Conservation (phyloP, 2,888 invertebrate species). For the Proisotoma minuta region DNA sequence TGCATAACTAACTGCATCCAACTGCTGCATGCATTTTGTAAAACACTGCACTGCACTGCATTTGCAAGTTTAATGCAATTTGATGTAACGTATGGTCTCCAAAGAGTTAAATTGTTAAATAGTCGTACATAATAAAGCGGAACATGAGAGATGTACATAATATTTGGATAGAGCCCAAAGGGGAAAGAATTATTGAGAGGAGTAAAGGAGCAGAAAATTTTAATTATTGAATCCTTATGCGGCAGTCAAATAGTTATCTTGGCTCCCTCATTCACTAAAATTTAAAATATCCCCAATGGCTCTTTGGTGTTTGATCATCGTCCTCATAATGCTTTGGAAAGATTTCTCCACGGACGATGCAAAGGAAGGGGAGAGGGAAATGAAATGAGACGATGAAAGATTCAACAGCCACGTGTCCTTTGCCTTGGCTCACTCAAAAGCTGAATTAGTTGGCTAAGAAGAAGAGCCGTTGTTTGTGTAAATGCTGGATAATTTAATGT, state of each 20-base stretch:
- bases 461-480: neutral
- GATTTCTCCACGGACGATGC: neutral
- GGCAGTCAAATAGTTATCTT: neutral
- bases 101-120: neutral
- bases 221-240: neutral
- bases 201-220: slow-evolving; percentile 10
- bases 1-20: no score
- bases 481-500: neutral
- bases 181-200: slow-evolving; percentile 6
- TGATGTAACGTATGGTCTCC: neutral
- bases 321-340: neutral
- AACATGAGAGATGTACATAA: no score
- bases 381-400: neutral
- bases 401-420: neutral
- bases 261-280: neutral
- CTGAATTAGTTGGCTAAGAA: no score
- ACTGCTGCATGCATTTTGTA: no score
- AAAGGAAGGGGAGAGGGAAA: neutral
- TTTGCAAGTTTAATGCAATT: neutral
- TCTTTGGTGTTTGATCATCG: neutral
- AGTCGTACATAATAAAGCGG: neutral
- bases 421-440: neutral
- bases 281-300: neutral
- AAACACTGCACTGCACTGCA: neutral
- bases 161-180: neutral